A percentile compares a stretch with the other conserved stretches of the same genome.
phyloP scores from a whole-genome alignment of 2,797 vertebrate species.

The Enteromius thamalakanensis region DNA sequence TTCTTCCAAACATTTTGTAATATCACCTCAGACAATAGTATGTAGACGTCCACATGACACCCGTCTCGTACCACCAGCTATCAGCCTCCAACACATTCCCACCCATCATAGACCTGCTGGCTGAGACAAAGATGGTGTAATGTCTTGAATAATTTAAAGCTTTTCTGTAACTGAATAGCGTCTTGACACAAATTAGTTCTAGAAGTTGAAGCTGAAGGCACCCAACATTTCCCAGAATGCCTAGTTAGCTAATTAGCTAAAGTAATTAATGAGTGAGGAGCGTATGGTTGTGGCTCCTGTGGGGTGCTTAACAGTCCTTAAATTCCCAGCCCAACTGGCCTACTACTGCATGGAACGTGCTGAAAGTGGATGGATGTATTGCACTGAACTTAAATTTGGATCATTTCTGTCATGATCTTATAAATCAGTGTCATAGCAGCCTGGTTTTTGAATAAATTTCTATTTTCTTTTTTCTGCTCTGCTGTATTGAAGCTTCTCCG shows the following conservation, averaged over 20 bases:
- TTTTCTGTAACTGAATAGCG: conserved; percentile 69
- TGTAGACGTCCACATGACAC: conserved; percentile 4
- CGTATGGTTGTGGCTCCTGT: conserved; percentile 44
- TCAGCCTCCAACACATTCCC: conserved; percentile 25
- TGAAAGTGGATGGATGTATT: background rate
- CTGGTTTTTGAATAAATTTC: background rate
- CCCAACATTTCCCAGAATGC: conserved; percentile 63
- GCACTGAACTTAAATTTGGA: background rate
- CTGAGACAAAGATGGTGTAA: conserved; percentile 65
- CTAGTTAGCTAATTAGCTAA: conserved; percentile 72
- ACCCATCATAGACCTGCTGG: conserved; percentile 50
- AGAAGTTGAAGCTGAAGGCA: conserved; percentile 69
- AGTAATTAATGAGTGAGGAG: conserved; percentile 66
- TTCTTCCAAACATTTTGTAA: conserved; percentile 8
- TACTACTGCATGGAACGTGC: conserved; percentile 13
- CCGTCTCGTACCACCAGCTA: background rate
- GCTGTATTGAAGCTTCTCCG: background rate
- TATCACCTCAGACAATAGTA: conserved; percentile 17
- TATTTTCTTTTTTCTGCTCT: background rate
- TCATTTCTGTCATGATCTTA: background rate
- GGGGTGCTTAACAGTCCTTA: conserved; percentile 41
- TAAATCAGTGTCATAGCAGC: background rate
- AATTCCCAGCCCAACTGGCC: conserved; percentile 41
- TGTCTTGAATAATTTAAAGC: conserved; percentile 72
- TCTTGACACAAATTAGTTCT: conserved; percentile 75